phyloP scores from a whole-genome alignment of 2,888 invertebrate species.

The Exocentrus adspersus region DNA sequence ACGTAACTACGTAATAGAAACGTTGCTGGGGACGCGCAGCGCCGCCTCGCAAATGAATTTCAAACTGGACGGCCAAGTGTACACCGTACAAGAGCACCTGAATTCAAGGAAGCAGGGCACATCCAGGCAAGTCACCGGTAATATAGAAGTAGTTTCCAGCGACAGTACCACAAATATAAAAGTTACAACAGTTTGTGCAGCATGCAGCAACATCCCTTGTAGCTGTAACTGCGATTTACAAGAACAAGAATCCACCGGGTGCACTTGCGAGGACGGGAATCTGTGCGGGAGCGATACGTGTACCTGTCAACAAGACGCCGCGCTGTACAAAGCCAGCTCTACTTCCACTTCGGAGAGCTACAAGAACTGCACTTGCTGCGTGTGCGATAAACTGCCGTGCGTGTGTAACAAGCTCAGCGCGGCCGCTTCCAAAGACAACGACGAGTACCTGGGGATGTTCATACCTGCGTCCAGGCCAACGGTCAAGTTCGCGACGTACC shows the following conservation, averaged over 20 bases:
- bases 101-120: not conserved
- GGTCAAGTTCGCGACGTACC: constrained; percentile 3
- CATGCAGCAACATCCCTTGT: constrained; percentile 6
- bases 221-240: not conserved
- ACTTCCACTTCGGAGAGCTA: too few species aligned
- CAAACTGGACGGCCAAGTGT: constrained; percentile 40
- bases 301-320: not conserved
- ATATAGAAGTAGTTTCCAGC: constrained; percentile 46
- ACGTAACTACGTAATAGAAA: constrained; percentile 50
- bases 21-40: constrained; percentile 34
- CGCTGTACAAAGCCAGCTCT: too few species aligned
- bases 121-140: constrained; percentile 36
- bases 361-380: not conserved
- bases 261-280: not conserved
- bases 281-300: not conserved
- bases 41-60: constrained; percentile 32
- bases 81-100: constrained; percentile 32
- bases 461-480: not conserved
- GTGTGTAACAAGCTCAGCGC: too few species aligned
- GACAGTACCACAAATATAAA: constrained; percentile 48
- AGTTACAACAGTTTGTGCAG: constrained; percentile 43
- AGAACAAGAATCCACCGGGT: not conserved
- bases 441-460: constrained; percentile 7
- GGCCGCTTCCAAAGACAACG: too few species aligned
- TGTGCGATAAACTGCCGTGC: not conserved